Evolutionary conservation across 1,140 invertebrate species (phyloP).

Genomic region (Aleiodes sp.): DNA sequence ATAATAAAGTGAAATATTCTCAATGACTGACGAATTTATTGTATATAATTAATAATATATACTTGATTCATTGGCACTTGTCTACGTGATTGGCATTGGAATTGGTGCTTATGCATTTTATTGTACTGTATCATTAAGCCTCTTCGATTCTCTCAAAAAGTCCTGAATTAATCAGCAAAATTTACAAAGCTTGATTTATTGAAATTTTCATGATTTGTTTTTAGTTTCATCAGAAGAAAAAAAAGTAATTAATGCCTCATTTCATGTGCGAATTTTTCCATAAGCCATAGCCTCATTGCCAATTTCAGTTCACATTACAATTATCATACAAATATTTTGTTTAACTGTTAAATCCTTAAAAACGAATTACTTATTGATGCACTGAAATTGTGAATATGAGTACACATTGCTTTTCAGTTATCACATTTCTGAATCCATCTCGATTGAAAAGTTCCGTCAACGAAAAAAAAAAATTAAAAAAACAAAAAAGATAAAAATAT

Average conservation of each 20-base stretch:
- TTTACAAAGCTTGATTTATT: neutral
- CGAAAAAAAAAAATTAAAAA: conserved; percentile 10
- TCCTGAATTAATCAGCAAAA: neutral
- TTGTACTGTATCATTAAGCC: neutral
- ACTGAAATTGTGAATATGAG: neutral
- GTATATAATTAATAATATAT: neutral
- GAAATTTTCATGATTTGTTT: neutral
- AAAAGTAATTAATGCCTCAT: neutral
- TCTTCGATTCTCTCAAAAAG: neutral
- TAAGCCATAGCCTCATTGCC: neutral
- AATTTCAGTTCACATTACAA: neutral
- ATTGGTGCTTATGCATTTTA: conserved; percentile 20
- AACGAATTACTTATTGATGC: neutral
- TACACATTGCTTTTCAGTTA: neutral
- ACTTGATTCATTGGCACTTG: conserved; percentile 26
- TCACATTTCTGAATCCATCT: conserved; percentile 4
- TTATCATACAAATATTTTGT: neutral
- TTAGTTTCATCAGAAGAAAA: neutral
- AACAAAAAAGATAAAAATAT: neutral
- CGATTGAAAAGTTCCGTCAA: neutral
- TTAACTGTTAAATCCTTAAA: neutral
- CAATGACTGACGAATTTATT: neutral
- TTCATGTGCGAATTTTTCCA: neutral
- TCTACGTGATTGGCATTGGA: conserved; percentile 18
- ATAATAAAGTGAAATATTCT: too few relatives aligned